Conservation (phyloP, 1,140 invertebrate species). For the Sesamia nonagrioides region DNA sequence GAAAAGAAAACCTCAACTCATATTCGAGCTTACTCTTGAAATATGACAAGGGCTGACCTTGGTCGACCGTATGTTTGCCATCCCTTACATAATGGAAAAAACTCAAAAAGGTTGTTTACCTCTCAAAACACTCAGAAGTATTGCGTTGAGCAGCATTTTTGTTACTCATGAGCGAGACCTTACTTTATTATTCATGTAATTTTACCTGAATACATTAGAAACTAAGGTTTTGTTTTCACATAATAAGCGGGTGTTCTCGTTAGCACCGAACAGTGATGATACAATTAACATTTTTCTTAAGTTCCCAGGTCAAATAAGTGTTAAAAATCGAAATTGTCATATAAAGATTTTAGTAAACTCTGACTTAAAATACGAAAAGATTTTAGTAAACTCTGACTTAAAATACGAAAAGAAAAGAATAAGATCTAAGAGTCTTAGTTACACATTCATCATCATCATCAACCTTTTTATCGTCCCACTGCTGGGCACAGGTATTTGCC, state of each 20-base stretch:
- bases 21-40: conserved; percentile 30
- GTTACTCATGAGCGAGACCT: conserved; percentile 23
- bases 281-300: neutral
- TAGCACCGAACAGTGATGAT: neutral
- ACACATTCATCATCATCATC: no score
- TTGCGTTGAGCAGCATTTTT: conserved; percentile 11
- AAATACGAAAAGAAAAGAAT: no score
- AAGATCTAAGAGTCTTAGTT: no score
- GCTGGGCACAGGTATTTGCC: no score
- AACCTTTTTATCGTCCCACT: no score
- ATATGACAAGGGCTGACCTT: conserved; percentile 28
- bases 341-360: no score
- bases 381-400: no score
- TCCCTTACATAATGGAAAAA: conserved; percentile 33
- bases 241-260: conserved; percentile 8
- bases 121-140: conserved; percentile 29
- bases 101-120: conserved; percentile 41
- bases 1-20: conserved; percentile 24
- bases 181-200: conserved; percentile 34
- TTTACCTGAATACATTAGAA: conserved; percentile 26
- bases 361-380: no score
- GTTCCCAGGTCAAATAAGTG: neutral
- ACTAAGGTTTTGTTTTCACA: conserved; percentile 22
- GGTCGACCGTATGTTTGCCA: conserved; percentile 10
- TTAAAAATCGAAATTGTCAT: neutral